phyloP scores from a whole-genome alignment of 2,797 vertebrate species.

The Carapus acus region DNA sequence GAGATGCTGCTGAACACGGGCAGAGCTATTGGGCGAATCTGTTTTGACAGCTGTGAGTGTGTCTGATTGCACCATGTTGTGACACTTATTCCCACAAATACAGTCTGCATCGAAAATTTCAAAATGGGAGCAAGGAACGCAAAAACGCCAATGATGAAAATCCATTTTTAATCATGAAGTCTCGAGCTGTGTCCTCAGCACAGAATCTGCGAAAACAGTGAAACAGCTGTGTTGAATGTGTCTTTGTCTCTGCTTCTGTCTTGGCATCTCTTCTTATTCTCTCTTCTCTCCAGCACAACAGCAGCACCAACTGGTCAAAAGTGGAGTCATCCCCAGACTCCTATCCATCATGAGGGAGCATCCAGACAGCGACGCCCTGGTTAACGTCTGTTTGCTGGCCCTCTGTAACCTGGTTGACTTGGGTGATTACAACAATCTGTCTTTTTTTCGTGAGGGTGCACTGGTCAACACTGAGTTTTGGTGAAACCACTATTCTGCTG shows the following conservation, averaged over 20 bases:
- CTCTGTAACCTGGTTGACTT: slow-evolving; percentile 85
- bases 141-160: too few species aligned
- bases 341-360: slow-evolving; percentile 78
- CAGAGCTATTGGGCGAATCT: slow-evolving; percentile 85
- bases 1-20: slow-evolving; percentile 83
- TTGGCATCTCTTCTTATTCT: neutral
- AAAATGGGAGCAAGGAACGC: too few species aligned
- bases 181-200: too few species aligned
- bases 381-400: slow-evolving; percentile 83
- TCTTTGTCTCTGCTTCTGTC: too few species aligned
- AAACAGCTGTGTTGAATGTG: too few species aligned
- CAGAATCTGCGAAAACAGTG: too few species aligned
- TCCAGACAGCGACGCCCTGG: slow-evolving; percentile 79
- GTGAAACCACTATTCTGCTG: too few species aligned
- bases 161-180: too few species aligned
- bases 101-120: too few species aligned
- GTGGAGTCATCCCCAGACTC: slow-evolving; percentile 79
- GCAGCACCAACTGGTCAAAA: slow-evolving; percentile 81
- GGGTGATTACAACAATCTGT: slow-evolving; percentile 66
- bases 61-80: neutral
- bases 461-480: too few species aligned
- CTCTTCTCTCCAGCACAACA: slow-evolving; percentile 67
- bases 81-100: too few species aligned
- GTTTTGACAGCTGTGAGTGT: slow-evolving; percentile 83
- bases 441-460: too few species aligned